Conservation (phyloP, 2,888 invertebrate species). For the Neoscelio sp. region DNA sequence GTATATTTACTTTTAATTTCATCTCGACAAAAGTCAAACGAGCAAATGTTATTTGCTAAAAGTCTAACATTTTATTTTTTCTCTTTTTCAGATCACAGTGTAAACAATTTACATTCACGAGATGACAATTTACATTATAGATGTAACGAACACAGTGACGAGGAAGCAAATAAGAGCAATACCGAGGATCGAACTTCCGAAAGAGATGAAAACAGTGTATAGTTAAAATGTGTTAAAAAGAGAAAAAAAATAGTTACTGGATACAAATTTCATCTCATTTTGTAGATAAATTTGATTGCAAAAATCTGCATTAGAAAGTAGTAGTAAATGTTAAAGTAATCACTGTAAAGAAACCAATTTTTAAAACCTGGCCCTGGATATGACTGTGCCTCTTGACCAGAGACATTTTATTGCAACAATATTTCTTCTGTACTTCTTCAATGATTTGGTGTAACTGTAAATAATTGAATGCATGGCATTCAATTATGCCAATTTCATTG, state of each 20-base stretch:
- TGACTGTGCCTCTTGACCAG: too few relatives aligned
- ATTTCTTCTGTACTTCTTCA: too few relatives aligned
- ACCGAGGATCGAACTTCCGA: not conserved
- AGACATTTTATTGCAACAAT: too few relatives aligned
- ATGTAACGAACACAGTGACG: slow-evolving; percentile 22
- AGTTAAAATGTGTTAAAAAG: slow-evolving; percentile 28
- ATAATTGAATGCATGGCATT: too few relatives aligned
- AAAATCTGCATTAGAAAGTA: slow-evolving; percentile 9
- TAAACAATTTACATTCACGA: slow-evolving; percentile 16
- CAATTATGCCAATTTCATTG: too few relatives aligned
- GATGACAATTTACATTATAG: slow-evolving; percentile 14
- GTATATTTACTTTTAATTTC: too few relatives aligned
- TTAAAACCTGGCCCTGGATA: too few relatives aligned
- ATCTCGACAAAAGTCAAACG: too few relatives aligned
- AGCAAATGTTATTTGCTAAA: not conserved
- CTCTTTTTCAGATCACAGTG: slow-evolving; percentile 28
- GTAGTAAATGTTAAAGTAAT: slow-evolving; percentile 4
- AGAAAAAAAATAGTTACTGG: slow-evolving; percentile 5
- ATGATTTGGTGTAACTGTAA: too few relatives aligned
- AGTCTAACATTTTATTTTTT: not conserved
- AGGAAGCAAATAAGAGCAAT: slow-evolving; percentile 7
- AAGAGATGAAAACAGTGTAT: slow-evolving; percentile 13
- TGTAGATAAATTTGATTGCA: slow-evolving; percentile 28
- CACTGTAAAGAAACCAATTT: too few relatives aligned
- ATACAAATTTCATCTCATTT: slow-evolving; percentile 14